Percentiles rank a stretch among this genome's conserved stretches.
Conservation (phyloP, 2,113 vertebrate species). For the Eira barbara region DNA sequence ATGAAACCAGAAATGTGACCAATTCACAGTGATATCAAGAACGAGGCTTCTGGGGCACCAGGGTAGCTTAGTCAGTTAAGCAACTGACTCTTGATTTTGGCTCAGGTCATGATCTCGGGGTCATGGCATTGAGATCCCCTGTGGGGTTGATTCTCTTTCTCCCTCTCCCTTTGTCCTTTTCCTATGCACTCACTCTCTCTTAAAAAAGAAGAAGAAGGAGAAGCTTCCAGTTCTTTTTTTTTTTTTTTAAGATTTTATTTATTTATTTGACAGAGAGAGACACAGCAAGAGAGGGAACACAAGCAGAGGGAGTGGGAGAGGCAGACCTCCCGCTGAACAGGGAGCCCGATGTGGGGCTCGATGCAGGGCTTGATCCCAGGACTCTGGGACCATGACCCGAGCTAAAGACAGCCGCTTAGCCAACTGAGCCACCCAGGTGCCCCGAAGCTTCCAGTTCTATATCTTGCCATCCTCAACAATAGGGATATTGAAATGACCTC, state of each 20-base stretch:
- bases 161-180: background rate
- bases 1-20: background rate
- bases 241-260: too few species aligned
- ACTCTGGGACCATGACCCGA: too few species aligned
- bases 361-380: too few species aligned
- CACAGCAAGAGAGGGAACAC: too few species aligned
- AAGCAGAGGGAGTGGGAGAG: too few species aligned
- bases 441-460: too few species aligned
- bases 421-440: too few species aligned
- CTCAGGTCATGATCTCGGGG: background rate
- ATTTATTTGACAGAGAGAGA: too few species aligned
- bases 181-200: background rate
- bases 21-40: background rate
- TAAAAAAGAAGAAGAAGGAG: background rate
- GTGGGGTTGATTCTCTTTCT: background rate
- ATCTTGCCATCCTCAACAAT: background rate
- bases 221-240: too few species aligned
- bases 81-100: background rate
- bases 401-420: too few species aligned
- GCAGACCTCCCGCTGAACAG: too few species aligned
- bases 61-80: background rate
- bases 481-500: background rate
- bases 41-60: background rate
- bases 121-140: background rate
- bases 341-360: too few species aligned